These are phyloP conservation scores for Saxicola maurus DNA, from an alignment of 2,797 vertebrate species.

Conservation along the genomic window DNA sequence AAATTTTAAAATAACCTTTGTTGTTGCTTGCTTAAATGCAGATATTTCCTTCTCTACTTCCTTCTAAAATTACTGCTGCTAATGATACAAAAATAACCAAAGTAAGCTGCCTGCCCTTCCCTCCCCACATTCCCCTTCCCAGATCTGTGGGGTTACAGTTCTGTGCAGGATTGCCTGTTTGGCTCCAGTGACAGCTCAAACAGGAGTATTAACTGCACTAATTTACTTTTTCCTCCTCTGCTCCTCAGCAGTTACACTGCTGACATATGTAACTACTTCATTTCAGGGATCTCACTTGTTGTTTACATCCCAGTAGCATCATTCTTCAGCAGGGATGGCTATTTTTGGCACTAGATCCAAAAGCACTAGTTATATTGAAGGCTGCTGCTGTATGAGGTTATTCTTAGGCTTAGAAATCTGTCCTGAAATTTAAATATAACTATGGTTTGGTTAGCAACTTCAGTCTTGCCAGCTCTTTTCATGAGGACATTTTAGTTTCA, in stretches of 20 bases:
- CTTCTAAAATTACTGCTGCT: neutral
- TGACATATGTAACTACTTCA: neutral
- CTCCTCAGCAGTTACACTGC: neutral
- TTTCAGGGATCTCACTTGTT: neutral
- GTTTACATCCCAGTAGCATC: neutral
- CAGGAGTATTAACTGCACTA: neutral
- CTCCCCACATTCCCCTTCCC: neutral
- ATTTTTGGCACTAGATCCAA: neutral
- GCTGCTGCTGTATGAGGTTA: neutral
- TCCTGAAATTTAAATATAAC: neutral
- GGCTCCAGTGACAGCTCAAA: neutral
- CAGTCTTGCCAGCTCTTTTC: neutral
- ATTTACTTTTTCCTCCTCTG: conserved; percentile 9
- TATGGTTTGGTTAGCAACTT: neutral
- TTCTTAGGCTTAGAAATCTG: neutral
- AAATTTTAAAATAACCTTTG: neutral
- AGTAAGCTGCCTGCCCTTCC: neutral
- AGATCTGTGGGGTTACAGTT: neutral
- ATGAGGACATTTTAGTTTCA: neutral
- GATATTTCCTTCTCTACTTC: neutral
- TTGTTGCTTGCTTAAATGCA: neutral
- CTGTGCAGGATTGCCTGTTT: neutral
- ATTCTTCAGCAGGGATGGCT: neutral
- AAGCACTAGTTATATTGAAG: neutral
- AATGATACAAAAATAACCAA: neutral